A percentile compares a stretch with the other conserved stretches of the same genome.
phyloP scores from a whole-genome alignment of 2,113 vertebrate genomes.

The Anhinga rufa region DNA sequence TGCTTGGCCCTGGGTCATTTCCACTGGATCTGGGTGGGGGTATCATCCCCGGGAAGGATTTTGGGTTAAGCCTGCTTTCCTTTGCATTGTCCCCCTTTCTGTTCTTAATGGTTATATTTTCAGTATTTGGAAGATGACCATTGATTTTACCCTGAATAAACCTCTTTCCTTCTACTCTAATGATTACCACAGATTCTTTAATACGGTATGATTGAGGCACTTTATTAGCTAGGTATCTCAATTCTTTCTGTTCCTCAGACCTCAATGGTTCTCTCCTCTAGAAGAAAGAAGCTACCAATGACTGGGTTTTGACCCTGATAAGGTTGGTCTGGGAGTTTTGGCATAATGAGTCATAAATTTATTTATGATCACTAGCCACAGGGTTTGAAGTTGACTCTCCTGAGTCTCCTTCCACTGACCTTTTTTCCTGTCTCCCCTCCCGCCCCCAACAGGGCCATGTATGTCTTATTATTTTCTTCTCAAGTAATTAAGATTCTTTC shows the following conservation, averaged over 20 bases:
- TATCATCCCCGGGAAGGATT: not conserved
- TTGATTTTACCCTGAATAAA: not conserved
- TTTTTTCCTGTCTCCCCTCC: too few species aligned
- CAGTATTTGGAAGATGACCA: not conserved
- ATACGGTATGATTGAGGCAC: not conserved
- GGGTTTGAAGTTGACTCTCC: not conserved
- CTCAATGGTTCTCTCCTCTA: not conserved
- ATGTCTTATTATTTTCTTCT: not conserved
- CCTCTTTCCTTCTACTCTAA: not conserved
- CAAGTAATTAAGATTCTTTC: not conserved
- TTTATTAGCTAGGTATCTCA: not conserved
- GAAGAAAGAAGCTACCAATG: not conserved
- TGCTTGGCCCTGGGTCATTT: not conserved
- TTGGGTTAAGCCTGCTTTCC: not conserved
- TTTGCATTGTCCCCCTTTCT: not conserved
- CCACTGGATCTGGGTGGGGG: not conserved
- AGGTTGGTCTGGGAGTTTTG: not conserved
- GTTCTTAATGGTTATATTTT: not conserved
- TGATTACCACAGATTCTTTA: not conserved
- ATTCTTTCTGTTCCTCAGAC: not conserved
- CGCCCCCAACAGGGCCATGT: fast-evolving
- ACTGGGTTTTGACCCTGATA: not conserved
- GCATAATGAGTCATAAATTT: not conserved
- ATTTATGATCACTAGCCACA: not conserved
- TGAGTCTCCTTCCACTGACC: not conserved